These are phyloP conservation scores for Nowickia ferox DNA, from an alignment of 2,888 invertebrate genomes.

Conservation along the genomic window DNA sequence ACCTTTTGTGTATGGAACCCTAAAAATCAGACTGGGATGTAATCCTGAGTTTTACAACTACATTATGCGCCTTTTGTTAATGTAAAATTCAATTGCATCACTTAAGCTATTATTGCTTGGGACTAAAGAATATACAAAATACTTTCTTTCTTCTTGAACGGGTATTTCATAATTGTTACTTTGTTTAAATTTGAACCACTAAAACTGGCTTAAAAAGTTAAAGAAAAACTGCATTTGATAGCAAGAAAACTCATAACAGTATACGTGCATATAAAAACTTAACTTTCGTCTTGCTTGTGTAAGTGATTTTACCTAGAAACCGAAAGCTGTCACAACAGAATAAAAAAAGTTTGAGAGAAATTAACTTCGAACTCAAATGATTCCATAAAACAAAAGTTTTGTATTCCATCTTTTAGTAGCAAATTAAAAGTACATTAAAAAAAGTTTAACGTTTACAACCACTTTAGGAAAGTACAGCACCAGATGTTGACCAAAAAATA, in stretches of 20 bases:
- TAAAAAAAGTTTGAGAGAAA: conserved; percentile 34
- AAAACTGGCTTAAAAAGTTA: conserved; percentile 5
- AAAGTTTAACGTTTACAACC: conserved; percentile 62
- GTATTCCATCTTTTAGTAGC: conserved; percentile 60
- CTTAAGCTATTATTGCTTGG: too few relatives aligned
- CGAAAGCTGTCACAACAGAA: neutral
- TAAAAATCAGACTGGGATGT: too few relatives aligned
- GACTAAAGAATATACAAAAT: too few relatives aligned
- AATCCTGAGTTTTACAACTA: too few relatives aligned
- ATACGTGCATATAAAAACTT: neutral
- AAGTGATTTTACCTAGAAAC: conserved; percentile 7
- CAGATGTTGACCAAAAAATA: conserved; percentile 62
- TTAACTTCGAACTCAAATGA: conserved; percentile 47
- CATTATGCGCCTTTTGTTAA: too few relatives aligned
- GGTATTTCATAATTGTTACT: neutral
- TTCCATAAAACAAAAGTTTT: conserved; percentile 52
- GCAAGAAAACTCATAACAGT: neutral
- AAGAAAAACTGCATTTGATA: neutral
- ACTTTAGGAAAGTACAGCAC: conserved; percentile 55
- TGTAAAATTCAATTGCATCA: too few relatives aligned
- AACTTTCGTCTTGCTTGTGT: conserved; percentile 4
- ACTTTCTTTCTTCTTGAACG: too few relatives aligned
- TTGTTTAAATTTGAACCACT: conserved; percentile 1
- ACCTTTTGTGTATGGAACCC: too few relatives aligned
- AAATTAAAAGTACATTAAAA: conserved; percentile 67